Percentiles rank a stretch among this genome's conserved stretches.
These are phyloP conservation scores for Ispidina picta DNA, from an alignment of 2,797 vertebrate genomes.

Conservation along the genomic window DNA sequence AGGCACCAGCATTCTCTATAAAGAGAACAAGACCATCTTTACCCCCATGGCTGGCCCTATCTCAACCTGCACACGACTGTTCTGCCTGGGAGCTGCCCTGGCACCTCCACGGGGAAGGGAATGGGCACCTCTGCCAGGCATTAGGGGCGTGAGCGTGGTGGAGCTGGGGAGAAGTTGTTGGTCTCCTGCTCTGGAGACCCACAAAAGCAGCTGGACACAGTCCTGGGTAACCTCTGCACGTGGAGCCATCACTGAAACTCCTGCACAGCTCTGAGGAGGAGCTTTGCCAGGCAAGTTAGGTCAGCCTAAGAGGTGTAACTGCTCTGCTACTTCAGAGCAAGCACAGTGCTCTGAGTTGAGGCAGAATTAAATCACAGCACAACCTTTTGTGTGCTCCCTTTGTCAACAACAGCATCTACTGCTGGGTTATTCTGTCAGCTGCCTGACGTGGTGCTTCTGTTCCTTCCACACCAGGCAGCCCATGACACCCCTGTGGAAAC, in stretches of 20 bases:
- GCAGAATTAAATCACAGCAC: neutral
- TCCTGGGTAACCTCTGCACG: accelerated
- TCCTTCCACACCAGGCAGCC: neutral
- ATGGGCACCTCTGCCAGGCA: too few species aligned
- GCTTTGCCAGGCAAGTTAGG: neutral
- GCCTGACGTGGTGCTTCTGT: neutral
- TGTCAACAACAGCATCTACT: neutral
- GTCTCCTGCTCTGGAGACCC: neutral
- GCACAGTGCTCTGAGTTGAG: neutral
- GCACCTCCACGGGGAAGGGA: accelerated
- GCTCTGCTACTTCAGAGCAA: neutral
- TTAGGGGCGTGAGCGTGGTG: too few species aligned
- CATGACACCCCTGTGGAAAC: neutral
- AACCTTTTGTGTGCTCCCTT: too few species aligned
- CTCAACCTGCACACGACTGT: neutral
- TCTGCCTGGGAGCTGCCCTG: too few species aligned
- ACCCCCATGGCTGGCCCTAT: neutral
- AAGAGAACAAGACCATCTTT: neutral
- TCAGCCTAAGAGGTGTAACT: neutral
- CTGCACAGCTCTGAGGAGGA: neutral
- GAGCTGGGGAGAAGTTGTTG: neutral
- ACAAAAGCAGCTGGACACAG: neutral
- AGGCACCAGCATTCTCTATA: neutral
- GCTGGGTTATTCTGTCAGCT: neutral
- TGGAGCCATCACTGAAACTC: neutral